Conservation (phyloP, 2,797 vertebrate genomes). For the Tenualosa ilisha region DNA sequence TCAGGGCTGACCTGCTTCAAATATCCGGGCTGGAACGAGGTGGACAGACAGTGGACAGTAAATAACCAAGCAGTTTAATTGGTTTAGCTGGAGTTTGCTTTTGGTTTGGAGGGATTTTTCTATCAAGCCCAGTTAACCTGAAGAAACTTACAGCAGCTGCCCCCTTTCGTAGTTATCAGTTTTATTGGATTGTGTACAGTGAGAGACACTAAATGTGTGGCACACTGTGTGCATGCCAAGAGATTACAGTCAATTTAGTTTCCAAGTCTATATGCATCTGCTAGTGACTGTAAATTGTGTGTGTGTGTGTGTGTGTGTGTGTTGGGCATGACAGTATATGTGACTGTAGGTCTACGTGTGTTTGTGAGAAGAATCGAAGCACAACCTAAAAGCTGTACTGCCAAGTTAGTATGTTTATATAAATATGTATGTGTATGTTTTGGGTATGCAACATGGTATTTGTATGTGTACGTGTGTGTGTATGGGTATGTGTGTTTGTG, state of each 20-base stretch:
- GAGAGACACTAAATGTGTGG: not conserved
- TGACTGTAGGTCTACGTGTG: not conserved
- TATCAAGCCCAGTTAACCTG: not conserved
- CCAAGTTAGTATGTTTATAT: not conserved
- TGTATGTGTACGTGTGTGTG: not conserved
- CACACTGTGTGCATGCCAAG: not conserved
- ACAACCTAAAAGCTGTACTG: not conserved
- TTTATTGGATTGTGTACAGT: not conserved
- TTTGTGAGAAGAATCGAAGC: not conserved
- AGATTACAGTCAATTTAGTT: not conserved
- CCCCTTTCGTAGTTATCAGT: not conserved
- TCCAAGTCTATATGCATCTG: not conserved
- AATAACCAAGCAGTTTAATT: not conserved
- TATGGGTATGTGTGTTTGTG: not conserved
- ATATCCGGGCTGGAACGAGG: not conserved
- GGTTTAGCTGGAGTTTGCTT: not conserved
- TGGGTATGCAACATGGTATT: not conserved
- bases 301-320: slow-evolving; percentile 1
- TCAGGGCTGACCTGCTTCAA: not conserved
- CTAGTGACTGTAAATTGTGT: not conserved
- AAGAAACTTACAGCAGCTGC: not conserved
- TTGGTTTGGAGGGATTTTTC: not conserved
- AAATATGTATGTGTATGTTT: not conserved
- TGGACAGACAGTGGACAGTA: not conserved
- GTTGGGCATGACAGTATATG: not conserved